These are phyloP conservation scores for Malthinus seriepunctatus DNA, from an alignment of 2,888 invertebrate species.

Conservation along the genomic window DNA sequence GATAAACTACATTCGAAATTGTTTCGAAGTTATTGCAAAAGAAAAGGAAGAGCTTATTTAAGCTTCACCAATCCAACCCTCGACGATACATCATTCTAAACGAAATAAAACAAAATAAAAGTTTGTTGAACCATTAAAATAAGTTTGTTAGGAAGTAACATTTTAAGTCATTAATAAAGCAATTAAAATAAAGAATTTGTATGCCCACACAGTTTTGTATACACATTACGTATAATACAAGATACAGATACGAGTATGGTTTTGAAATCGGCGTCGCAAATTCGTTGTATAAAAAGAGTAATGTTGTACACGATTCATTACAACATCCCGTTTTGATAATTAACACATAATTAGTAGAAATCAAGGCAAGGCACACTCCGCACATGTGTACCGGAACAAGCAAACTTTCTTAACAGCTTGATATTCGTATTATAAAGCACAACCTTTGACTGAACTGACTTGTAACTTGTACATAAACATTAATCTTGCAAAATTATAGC, in stretches of 20 bases:
- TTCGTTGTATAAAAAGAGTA: conserved; percentile 16
- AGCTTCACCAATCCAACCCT: no score
- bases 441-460: conserved; percentile 15
- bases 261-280: conserved; percentile 16
- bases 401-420: conserved; percentile 5
- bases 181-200: neutral
- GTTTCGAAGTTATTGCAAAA: no score
- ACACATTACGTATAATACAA: no score
- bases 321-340: conserved; percentile 48
- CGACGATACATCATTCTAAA: no score
- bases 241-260: conserved; percentile 5
- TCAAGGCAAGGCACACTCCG: conserved; percentile 37
- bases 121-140: no score
- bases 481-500: conserved; percentile 36
- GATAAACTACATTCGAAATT: no score
- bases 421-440: neutral
- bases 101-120: no score
- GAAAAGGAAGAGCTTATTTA: no score
- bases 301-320: conserved; percentile 41
- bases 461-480: conserved; percentile 19
- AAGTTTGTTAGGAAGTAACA: neutral
- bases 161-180: neutral
- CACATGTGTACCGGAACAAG: conserved; percentile 20
- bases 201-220: neutral
- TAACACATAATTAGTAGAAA: conserved; percentile 48